These are phyloP conservation scores for Naso thynnoides DNA, from an alignment of 2,797 vertebrate species.

Conservation along the genomic window DNA sequence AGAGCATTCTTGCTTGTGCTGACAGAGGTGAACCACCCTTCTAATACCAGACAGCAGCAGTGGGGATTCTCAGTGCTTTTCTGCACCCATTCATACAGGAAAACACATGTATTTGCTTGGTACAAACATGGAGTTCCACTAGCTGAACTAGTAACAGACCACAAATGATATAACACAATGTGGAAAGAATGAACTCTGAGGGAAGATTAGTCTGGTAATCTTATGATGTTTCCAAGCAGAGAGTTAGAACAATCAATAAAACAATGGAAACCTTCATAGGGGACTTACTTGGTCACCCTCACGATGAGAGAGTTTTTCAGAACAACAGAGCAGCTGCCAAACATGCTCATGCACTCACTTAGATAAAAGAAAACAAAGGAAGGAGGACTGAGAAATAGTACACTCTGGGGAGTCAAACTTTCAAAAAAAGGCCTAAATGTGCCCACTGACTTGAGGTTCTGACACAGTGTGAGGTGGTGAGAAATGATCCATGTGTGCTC, in stretches of 20 bases:
- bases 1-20: conserved; percentile 62
- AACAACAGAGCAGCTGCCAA: conserved; percentile 24
- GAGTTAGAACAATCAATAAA: conserved; percentile 36
- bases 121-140: conserved; percentile 1
- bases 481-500: neutral
- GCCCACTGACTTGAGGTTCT: conserved; percentile 8
- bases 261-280: conserved; percentile 59
- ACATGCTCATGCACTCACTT: neutral
- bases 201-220: conserved; percentile 26
- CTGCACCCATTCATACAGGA: conserved; percentile 19
- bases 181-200: conserved; percentile 43
- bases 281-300: conserved; percentile 26
- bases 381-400: neutral
- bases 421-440: neutral
- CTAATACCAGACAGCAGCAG: conserved; percentile 84
- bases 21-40: conserved; percentile 70
- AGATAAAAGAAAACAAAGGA: conserved; percentile 10
- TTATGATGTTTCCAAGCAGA: conserved; percentile 32
- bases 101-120: conserved; percentile 25
- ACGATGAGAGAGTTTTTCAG: conserved; percentile 5
- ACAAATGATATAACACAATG: conserved; percentile 3
- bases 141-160: neutral
- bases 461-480: conserved; percentile 12
- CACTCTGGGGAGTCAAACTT: neutral
- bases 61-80: conserved; percentile 69